Evolutionary conservation across 92 coral and sea anemone species (phyloP), one percentile per base, ranked within the genome.

Genomic region (Galaxea fascicularis): DNA sequence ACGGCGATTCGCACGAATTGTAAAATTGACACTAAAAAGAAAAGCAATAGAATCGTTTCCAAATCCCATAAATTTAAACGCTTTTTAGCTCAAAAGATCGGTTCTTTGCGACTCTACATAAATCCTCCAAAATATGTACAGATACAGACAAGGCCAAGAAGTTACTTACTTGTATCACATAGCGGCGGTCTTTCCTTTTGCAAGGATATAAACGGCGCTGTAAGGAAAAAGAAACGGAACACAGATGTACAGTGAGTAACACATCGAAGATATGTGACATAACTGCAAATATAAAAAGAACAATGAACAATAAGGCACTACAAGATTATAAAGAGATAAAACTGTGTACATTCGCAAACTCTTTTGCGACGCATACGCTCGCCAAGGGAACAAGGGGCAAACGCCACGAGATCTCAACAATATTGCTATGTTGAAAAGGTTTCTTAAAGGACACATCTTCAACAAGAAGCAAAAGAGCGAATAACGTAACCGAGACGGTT

Each of bases 81-180:
- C 11, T 12, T 15, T 49, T 11, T 49, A 15, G 56, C 17, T 49
- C 3, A 49, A 49, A 2, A 15, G 56, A 49, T 56, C 60, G 0
- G n/a, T 56, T 56, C 22, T 56, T 20, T 6, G 41, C 6, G 41
- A 35, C 41, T 35, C 41, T 35, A 35, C 2, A 57, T 20, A 57
- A 24, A n/a, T 8, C 25, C 49, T 18, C 73, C 73, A 10, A 30
- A 8, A 41, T 29, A 30, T 11, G 3, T 29, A 31, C 49, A 16
- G 10, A 15, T 3, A 26, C 28, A 13, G 12, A 28, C 67, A 29
- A 41, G 22, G 21, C 11, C 58, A 30, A 16, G 51, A 80, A 49
- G 53, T 49, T 14, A 71, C 86, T 82, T 82, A 82, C 86, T 54
- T 39, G 57, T 82, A 45, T 82, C 78, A 71, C 86, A 82, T 39